Base-by-base conservation (phyloP, 1,140 invertebrate species). In the Phocides pigmalion region DNA sequence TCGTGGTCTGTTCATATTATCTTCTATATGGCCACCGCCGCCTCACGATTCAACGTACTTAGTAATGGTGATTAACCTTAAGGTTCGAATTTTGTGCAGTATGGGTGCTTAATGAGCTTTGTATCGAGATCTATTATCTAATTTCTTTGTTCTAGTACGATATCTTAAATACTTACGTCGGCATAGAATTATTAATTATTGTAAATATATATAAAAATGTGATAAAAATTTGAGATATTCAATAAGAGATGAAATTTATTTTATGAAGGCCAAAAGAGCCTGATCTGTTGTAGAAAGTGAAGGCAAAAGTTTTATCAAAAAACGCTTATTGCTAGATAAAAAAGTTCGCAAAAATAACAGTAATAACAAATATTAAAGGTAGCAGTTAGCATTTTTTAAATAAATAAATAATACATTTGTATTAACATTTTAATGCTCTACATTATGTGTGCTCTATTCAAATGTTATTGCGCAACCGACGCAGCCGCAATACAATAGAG, bases 1-100 rank as follows among this genome's bases (percentile, higher is more conserved):
- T 61, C 58, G 58, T 49, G 44, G 58, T 47, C 56, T 37, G 56
- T 59, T 59, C 42, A 49, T 61, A 61, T 61, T 59, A 61, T 61
- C 58, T 61, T 61, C 28, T 61, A 59, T 61, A 61, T 49, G 32
- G 58, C 44, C 32, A 59, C 16, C 16, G 41, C 41, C 19, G 44
- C 28, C 58, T 49, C 58, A 61, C 58, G 58, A 61, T 37, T 61
- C 44, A n/a, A 58, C 39, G 54, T 58, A 58, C 14, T 58, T 42
- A 56, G 35, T 42, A 58, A 58, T 44, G 54, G 54, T 46, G 39
- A 58, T 58, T 46, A 44, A 58, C 14, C 22, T 42, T 28, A 56
- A 5, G 37, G 28, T 37, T 51, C 15, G 14, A 15, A 44, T 56
- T 56, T 56, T 56, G 54, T 58, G 25, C 54, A 8, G 39, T 58